Percentiles rank a stretch among this genome's conserved stretches.
Conservation (phyloP, 2,797 vertebrate genomes). For the Carcharodon carcharias region DNA sequence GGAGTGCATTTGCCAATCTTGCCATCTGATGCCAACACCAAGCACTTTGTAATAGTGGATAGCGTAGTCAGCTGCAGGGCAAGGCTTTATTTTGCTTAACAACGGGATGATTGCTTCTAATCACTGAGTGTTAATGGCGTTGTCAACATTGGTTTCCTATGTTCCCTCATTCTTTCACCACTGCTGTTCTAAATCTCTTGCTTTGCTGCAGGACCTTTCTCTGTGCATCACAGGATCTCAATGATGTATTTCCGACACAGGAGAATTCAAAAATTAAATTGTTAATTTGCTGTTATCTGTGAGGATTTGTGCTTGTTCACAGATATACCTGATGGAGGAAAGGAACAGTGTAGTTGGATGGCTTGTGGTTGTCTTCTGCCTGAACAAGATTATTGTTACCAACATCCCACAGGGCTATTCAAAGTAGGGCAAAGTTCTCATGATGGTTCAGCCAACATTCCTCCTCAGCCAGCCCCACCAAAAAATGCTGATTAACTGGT, state of each 20-base stretch:
- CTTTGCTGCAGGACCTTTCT: not conserved
- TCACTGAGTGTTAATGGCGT: not conserved
- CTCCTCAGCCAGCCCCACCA: not conserved
- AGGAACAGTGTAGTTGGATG: not conserved
- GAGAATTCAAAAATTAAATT: not conserved
- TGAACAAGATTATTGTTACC: not conserved
- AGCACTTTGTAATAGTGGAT: not conserved
- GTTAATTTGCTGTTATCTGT: not conserved
- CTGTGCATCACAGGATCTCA: not conserved
- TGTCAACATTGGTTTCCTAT: not conserved
- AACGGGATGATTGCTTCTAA: not conserved
- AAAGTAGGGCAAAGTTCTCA: not conserved
- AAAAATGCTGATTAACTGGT: not conserved
- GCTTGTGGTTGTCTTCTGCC: not conserved
- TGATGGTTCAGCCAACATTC: not conserved
- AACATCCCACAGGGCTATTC: not conserved
- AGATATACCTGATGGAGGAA: not conserved
- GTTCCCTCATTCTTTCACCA: not conserved
- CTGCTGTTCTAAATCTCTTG: not conserved
- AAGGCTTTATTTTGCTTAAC: not conserved
- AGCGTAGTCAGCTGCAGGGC: not conserved
- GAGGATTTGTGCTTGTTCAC: not conserved
- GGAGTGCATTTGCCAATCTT: not conserved
- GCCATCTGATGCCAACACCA: not conserved
- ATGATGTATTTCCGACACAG: not conserved